Evolutionary conservation across 2,888 invertebrate genomes (phyloP), one percentile per base, ranked within the genome.

Genomic region (Geophilus truncorum): DNA sequence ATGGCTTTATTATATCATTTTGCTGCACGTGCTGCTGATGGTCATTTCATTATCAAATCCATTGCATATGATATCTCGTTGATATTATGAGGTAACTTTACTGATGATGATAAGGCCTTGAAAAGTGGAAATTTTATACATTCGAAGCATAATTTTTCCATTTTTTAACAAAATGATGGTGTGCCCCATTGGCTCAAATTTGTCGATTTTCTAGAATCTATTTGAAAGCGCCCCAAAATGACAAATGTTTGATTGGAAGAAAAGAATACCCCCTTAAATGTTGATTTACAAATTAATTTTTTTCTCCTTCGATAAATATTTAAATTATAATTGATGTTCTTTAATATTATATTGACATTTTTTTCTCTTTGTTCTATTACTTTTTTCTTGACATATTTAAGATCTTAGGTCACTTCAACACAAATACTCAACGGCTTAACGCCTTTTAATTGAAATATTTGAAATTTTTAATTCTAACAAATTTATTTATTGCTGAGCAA

Each of bases 121-220:
- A 9, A 57, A 57, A 23, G 23, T 57, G 21, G 57, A 57, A 57
- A 57, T 21, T 57, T 57, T 57, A 21, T 57, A 45, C 3, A 21
- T 21, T 7, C 1, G 3, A 57, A 57, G 21, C 2, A 18, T 23
- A 23, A 23, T 57, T 23, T 57, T 18, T 23, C 57, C 57, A 57
- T 57, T 57, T 57, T 57, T 57, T 12, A 23, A 18, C 18, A 57
- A 57, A n/a, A n/a, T n/a, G n/a, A 57, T 57, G 57, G 57, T 57
- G 57, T 57, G 57, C 57, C 57, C 57, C 57, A 57, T 57, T 57
- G 57, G 57, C 57, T 57, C 57, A 57, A 57, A 57, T 57, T 57
- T 40, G 12, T 40, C 40, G 15, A 40, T 40, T 57, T 57, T 57
- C 23, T 57, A 23, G 23, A 57, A 3, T 57, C 57, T 57, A 21